Evolutionary conservation across 2,888 invertebrate genomes (phyloP).

Genomic region (Mantis religiosa): DNA sequence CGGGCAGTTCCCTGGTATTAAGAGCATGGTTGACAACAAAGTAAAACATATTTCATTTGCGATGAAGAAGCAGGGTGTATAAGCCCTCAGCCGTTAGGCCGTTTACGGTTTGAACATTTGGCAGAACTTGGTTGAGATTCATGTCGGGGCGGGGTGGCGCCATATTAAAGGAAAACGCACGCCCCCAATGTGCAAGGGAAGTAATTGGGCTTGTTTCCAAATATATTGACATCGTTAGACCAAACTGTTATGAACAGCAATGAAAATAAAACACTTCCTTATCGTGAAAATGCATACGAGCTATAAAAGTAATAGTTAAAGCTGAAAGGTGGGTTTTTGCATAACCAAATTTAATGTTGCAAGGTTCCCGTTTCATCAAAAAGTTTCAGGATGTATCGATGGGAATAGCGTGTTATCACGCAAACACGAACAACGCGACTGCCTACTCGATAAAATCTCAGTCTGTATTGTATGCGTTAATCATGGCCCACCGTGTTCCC

Average conservation of each 20-base stretch:
- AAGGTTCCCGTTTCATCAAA: background rate
- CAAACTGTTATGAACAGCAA: background rate
- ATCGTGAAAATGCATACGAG: background rate
- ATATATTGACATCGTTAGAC: background rate
- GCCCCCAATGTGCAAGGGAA: too few relatives aligned
- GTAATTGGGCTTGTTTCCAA: background rate
- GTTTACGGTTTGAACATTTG: too few relatives aligned
- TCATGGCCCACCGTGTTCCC: background rate
- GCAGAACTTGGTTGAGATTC: background rate
- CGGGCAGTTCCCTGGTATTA: too few relatives aligned
- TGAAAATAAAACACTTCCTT: background rate
- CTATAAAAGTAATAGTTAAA: background rate
- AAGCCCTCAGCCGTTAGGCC: background rate
- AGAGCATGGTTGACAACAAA: too few relatives aligned
- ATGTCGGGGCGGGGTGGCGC: background rate
- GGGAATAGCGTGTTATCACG: background rate
- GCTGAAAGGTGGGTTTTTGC: background rate
- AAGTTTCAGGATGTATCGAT: background rate
- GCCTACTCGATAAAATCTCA: background rate
- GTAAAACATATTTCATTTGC: too few relatives aligned
- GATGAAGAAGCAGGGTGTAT: too few relatives aligned
- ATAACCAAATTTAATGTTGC: background rate
- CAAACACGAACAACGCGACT: background rate
- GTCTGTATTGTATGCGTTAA: background rate
- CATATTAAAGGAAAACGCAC: background rate